Conservation (phyloP, 2,113 vertebrate genomes). For the Scopus umbretta region DNA sequence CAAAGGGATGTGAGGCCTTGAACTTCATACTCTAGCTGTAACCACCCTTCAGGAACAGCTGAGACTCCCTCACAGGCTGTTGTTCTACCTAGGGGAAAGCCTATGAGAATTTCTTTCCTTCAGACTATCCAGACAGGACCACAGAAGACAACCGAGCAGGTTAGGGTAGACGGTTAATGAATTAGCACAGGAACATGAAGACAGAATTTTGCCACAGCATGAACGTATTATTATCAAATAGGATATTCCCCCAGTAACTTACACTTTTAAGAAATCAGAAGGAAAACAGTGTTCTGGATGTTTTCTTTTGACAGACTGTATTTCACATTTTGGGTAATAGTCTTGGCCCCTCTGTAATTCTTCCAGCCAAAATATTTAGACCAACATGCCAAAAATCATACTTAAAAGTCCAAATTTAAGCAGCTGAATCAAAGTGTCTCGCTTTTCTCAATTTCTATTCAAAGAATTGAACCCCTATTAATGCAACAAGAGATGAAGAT, state of each 20-base stretch:
- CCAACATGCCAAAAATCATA: not conserved
- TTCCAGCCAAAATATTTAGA: conserved; percentile 1
- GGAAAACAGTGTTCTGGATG: not conserved
- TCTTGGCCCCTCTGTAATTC: not conserved
- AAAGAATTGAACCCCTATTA: not conserved
- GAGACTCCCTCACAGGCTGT: not conserved
- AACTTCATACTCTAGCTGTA: not conserved
- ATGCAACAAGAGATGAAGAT: not conserved
- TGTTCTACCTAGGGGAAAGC: not conserved
- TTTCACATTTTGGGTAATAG: not conserved
- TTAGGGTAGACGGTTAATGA: not conserved
- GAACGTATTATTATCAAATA: not conserved
- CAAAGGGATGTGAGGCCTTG: not conserved
- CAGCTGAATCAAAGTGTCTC: not conserved
- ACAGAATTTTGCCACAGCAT: not conserved
- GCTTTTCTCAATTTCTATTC: not conserved
- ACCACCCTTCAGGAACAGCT: not conserved
- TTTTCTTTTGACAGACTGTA: not conserved
- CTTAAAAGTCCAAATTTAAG: not conserved
- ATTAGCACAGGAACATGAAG: not conserved
- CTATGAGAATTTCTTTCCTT: not conserved
- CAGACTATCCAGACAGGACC: not conserved
- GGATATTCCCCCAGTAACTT: not conserved
- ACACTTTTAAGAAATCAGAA: not conserved
- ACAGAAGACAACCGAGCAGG: not conserved